Base-by-base conservation (phyloP, 1,140 invertebrate species). In the Gonioctena quinquepunctata region DNA sequence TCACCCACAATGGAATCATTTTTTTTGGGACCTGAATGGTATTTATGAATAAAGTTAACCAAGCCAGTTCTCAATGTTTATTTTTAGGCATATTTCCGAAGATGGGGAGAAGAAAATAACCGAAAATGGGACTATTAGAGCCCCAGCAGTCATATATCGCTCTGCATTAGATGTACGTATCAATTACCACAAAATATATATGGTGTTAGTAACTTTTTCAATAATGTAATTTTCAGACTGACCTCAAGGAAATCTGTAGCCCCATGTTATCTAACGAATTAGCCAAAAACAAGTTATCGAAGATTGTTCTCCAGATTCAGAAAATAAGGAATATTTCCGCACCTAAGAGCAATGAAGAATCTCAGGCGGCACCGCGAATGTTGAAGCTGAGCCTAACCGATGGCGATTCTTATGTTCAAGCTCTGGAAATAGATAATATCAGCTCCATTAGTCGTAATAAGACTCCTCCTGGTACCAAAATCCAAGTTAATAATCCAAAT, bases 261-360 rank as follows among this genome's bases (percentile, higher is more conserved):
- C 84, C 86, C 33, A 82, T 86, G 22, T 87, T 89, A 75, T 84
- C 85, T 21, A 84, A 85, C 63, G 89, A 90, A 65, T 84, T 88
- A 68, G 80, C 83, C 21, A 89, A 89, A 66, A 87, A 88, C 49
- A 89, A 90, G 65, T 81, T 77, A 50, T 80, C 79, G 54, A 75
- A 91, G 65, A 87, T 94, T 67, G 90, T 96, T 8, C 84, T 96
- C 19, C 95, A 97, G 88, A 90, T 97, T 76, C 91, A 93, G 82
- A 94, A 95, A 82, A 87, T 96, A 50, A 87, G 93, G 13, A 96
- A 96, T 86, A 88, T 95, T 48, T 89, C 93, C 33, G 94, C 94
- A 18, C 94, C 95, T n/a, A 96, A 96, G 84, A 90, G 89, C 33
- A 94, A 95, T 84, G 94, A 96, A 80, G 93, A 95, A 74, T 95